These are phyloP conservation scores for Paracanthobrama guichenoti DNA, from an alignment of 2,113 vertebrate species.

Conservation along the genomic window DNA sequence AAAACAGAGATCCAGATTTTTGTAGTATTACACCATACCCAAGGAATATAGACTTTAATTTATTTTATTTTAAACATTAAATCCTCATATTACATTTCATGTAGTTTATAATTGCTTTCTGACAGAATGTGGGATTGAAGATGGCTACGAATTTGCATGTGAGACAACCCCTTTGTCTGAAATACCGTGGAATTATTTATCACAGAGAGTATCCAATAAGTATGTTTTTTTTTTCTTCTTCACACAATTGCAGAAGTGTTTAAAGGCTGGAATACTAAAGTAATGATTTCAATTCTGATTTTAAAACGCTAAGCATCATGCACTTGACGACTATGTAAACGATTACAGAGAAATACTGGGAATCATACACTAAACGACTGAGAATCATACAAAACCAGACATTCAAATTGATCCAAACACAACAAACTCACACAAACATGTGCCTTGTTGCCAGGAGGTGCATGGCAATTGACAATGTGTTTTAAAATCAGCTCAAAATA, in stretches of 20 bases:
- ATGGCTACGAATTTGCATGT: slow-evolving; percentile 66
- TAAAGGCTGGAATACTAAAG: not conserved
- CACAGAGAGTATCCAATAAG: not conserved
- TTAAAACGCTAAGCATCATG: too few relatives aligned
- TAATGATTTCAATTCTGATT: too few relatives aligned
- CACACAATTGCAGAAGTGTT: not conserved
- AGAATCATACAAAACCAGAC: too few relatives aligned
- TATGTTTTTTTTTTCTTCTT: not conserved
- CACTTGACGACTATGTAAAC: too few relatives aligned
- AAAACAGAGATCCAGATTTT: not conserved
- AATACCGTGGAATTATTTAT: slow-evolving; percentile 31
- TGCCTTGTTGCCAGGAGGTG: too few relatives aligned
- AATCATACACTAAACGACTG: too few relatives aligned
- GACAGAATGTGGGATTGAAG: slow-evolving; percentile 82
- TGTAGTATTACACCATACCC: not conserved
- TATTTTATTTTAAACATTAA: not conserved
- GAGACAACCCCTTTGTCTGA: slow-evolving; percentile 67
- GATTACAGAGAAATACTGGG: too few relatives aligned
- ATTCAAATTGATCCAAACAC: too few relatives aligned
- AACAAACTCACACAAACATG: too few relatives aligned
- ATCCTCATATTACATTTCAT: not conserved
- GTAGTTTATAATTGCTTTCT: slow-evolving; percentile 46
- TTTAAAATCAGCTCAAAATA: too few relatives aligned
- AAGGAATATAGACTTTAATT: not conserved
- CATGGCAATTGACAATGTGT: too few relatives aligned